phyloP scores from a whole-genome alignment of 2,888 invertebrate species.

The Amblyjoppa fuscipennis region DNA sequence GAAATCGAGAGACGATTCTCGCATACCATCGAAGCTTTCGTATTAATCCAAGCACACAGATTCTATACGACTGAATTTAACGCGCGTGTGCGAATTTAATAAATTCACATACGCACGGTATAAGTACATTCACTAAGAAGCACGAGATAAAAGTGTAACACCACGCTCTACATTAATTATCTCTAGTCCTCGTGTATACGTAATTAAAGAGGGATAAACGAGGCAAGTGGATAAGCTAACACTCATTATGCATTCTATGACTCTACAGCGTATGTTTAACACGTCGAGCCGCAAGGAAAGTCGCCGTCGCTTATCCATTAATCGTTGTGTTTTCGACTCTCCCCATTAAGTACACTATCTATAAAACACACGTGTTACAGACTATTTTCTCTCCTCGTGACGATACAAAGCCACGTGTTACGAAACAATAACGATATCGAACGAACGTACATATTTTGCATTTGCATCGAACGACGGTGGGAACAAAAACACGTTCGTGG shows the following conservation, averaged over 20 bases:
- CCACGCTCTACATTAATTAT: conserved; percentile 41
- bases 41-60: conserved; percentile 41
- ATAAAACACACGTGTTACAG: neutral
- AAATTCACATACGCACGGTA: conserved; percentile 2
- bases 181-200: conserved; percentile 27
- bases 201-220: conserved; percentile 58
- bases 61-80: conserved; percentile 36
- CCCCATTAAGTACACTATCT: conserved; percentile 10
- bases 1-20: conserved; percentile 1
- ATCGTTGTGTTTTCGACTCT: conserved; percentile 39
- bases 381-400: conserved; percentile 7
- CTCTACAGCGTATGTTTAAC: conserved; percentile 32
- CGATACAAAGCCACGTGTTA: neutral
- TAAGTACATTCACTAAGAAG: conserved; percentile 54
- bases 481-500: neutral
- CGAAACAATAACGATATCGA: neutral
- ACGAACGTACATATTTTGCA: conserved; percentile 6
- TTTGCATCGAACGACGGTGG: conserved; percentile 6
- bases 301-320: conserved; percentile 39
- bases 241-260: conserved; percentile 39
- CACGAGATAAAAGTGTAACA: conserved; percentile 47
- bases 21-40: conserved; percentile 29
- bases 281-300: conserved; percentile 38
- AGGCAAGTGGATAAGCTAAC: conserved; percentile 30
- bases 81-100: neutral